Evolutionary conservation across 2,888 invertebrate genomes (phyloP).

Genomic region (Julus scanicus): DNA sequence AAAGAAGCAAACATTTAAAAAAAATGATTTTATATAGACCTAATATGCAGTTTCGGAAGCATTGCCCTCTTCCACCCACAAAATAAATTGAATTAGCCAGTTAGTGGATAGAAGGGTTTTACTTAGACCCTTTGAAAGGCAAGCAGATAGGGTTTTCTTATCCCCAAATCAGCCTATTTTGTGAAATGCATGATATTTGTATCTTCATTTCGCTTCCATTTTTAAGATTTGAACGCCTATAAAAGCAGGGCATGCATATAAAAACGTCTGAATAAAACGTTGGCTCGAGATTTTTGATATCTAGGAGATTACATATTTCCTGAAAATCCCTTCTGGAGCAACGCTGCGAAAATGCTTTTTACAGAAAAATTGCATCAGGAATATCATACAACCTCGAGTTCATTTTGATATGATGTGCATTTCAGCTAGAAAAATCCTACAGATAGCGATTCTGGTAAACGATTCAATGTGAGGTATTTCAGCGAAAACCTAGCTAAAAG

Average conservation of each 20-base stretch:
- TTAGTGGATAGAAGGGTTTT: neutral
- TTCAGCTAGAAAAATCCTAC: neutral
- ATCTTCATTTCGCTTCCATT: neutral
- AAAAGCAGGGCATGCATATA: neutral
- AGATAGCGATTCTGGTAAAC: neutral
- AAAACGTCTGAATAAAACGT: neutral
- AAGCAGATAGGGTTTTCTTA: neutral
- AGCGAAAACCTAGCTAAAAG: neutral
- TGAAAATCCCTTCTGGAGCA: neutral
- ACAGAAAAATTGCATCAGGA: neutral
- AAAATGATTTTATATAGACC: neutral
- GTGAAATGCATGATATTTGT: neutral
- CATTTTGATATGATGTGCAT: slow-evolving; percentile 19
- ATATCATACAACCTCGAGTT: neutral
- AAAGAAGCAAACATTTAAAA: neutral
- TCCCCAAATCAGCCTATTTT: neutral
- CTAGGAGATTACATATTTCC: slow-evolving; percentile 10
- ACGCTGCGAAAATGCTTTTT: neutral
- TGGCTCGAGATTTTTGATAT: slow-evolving; percentile 19
- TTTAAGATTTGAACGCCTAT: slow-evolving; percentile 19
- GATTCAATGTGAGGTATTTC: slow-evolving; percentile 11
- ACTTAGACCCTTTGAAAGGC: too few relatives aligned
- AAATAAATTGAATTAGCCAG: neutral
- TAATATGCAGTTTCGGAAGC: neutral
- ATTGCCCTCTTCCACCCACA: neutral